Evolutionary conservation across 1,140 invertebrate species (phyloP), one percentile per base, ranked within the genome.

Genomic region (Tetragnatha versicolor): DNA sequence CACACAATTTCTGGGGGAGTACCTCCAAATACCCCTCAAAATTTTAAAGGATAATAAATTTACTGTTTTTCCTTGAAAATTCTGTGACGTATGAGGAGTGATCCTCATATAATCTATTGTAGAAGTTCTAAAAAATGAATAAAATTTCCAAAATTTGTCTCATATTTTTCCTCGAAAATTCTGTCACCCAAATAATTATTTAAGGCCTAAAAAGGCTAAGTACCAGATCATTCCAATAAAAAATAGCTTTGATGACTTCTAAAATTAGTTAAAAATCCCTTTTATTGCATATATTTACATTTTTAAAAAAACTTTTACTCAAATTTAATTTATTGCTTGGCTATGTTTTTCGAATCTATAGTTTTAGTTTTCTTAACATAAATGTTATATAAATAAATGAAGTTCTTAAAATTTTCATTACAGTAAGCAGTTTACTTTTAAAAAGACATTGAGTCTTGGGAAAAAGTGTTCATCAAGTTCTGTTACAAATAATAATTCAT

Each of bases 371-470:
- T 55, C 5, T 47, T 17, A 14, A 47, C 42, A 47, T 10, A 12
- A n/a, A n/a, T n/a, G n/a, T n/a, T n/a, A n/a, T n/a, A n/a, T 47
- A 10, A 47, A 47, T 47, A 10, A 53, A 27, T 53, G 17, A 1
- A 25, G 10, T 20, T 9, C 2, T 2, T 58, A n/a, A 33, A 6
- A 7, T 69, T 69, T 35, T 7, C 25, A 45, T 60, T 60, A 4
- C 5, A 60, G 69, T 7, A 73, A 73, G 20, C 69, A 60, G 27
- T 73, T 73, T 73, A 73, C 69, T 17, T 73, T 73, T 47, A 58
- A 60, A n/a, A 73, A 73, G n/a, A 35, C 65, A 42, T 45, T 73
- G 27, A 73, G 69, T 33, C 69, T 73, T 60, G 37, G 53, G 31
- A 73, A 60, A 10, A 12, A 47, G 1, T 31, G 7, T 31, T 55